phyloP scores from a whole-genome alignment of 53 echinoderm and acorn worm genomes.

The Holothuria scabra region DNA sequence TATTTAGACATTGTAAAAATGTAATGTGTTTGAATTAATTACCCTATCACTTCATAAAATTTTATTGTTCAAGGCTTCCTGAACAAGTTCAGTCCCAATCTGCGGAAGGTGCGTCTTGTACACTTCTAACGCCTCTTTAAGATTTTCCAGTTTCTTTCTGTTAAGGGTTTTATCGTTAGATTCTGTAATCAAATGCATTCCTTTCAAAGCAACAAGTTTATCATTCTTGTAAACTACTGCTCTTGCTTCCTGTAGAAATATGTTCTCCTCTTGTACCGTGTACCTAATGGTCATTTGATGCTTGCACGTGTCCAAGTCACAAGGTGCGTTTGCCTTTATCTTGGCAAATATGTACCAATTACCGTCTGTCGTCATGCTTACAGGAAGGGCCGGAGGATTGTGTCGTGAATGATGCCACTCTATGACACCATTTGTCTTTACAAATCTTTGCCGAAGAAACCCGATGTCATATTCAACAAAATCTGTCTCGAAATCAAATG shows the following conservation, averaged over 20 bases:
- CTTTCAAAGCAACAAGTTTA: slow-evolving; percentile 39
- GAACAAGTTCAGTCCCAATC: neutral
- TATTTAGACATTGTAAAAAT: too few species aligned
- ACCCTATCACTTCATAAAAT: neutral
- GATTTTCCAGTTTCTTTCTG: neutral
- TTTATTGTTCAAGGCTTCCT: neutral
- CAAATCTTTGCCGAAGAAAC: slow-evolving; percentile 28
- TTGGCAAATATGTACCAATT: slow-evolving; percentile 35
- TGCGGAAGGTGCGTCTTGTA: slow-evolving; percentile 17
- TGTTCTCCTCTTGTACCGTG: slow-evolving; percentile 1
- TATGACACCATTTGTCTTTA: neutral
- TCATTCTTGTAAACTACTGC: neutral
- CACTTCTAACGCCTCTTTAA: neutral
- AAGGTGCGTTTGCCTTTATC: neutral
- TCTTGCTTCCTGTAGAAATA: slow-evolving; percentile 8
- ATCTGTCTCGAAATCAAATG: slow-evolving; percentile 29
- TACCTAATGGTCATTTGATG: slow-evolving; percentile 5
- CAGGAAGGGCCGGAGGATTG: neutral
- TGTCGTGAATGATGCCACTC: slow-evolving; percentile 12
- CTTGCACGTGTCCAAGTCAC: slow-evolving; percentile 23
- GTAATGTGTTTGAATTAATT: too few species aligned
- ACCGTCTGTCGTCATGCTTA: neutral
- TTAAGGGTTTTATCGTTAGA: neutral
- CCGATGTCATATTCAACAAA: slow-evolving; percentile 22
- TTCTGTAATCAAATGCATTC: slow-evolving; percentile 1